Evolutionary conservation across 2,797 vertebrate genomes (phyloP).

Genomic region (Mastacembelus armatus): DNA sequence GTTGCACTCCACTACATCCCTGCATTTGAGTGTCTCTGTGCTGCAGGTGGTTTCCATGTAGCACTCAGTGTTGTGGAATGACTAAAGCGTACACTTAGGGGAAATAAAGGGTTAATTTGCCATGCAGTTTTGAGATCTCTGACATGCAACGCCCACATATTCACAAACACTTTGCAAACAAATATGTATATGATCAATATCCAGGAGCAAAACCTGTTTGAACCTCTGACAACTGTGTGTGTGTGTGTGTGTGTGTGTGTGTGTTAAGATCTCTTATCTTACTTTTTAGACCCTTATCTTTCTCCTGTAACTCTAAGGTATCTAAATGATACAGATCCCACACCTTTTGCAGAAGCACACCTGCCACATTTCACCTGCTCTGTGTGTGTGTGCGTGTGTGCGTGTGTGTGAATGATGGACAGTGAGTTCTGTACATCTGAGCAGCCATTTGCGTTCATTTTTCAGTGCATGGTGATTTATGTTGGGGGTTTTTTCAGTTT

Average conservation of each 20-base stretch:
- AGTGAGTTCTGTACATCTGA: neutral
- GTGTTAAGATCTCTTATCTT: slow-evolving; percentile 40
- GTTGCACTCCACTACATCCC: slow-evolving; percentile 42
- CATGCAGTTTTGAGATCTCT: slow-evolving; percentile 35
- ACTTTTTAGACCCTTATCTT: slow-evolving; percentile 29
- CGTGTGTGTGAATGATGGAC: slow-evolving; percentile 4
- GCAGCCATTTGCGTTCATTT: slow-evolving; percentile 3
- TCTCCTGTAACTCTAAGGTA: slow-evolving; percentile 20
- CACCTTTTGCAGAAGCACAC: slow-evolving; percentile 31
- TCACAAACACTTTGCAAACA: slow-evolving; percentile 37
- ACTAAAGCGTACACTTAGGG: slow-evolving; percentile 56
- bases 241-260: no score
- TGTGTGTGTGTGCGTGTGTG: slow-evolving; percentile 2
- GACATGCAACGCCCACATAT: slow-evolving; percentile 56
- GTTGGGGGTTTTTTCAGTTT: neutral
- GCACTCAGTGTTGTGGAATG: slow-evolving; percentile 64
- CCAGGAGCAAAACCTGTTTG: slow-evolving; percentile 38
- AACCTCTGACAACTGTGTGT: neutral
- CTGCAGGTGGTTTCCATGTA: slow-evolving; percentile 73
- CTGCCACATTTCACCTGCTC: slow-evolving; percentile 57
- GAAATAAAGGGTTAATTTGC: slow-evolving; percentile 71
- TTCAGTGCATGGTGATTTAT: neutral
- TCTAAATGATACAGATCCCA: slow-evolving; percentile 44
- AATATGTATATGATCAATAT: slow-evolving; percentile 52
- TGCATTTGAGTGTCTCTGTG: slow-evolving; percentile 24